A percentile compares a stretch with the other conserved stretches of the same genome.
Evolutionary conservation across 2,113 vertebrate species (phyloP).

Genomic region (Elanoides forficatus): DNA sequence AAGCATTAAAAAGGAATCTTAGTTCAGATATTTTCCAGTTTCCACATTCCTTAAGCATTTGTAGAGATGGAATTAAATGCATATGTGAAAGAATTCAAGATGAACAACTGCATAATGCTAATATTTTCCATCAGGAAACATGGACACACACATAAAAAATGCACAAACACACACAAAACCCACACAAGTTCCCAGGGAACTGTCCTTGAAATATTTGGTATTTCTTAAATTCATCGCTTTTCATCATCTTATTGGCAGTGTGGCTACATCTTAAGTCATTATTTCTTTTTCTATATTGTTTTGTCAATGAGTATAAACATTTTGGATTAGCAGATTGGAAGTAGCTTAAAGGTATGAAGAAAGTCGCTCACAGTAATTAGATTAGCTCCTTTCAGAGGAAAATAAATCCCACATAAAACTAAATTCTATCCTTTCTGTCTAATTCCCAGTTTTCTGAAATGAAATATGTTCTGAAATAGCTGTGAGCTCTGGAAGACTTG

Average conservation of each 20-base stretch:
- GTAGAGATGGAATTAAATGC: not conserved
- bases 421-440: not conserved
- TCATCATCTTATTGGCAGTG: not conserved
- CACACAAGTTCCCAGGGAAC: accelerated
- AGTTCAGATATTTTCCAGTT: not conserved
- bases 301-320: not conserved
- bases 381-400: not conserved
- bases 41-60: not conserved
- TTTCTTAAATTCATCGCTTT: not conserved
- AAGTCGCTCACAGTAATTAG: not conserved
- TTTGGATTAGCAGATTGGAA: not conserved
- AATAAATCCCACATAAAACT: not conserved
- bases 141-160: accelerated
- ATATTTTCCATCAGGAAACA: not conserved
- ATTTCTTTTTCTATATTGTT: not conserved
- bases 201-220: not conserved
- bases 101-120: not conserved
- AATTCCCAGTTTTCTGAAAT: not conserved
- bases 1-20: not conserved
- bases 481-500: not conserved
- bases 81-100: not conserved
- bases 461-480: not conserved
- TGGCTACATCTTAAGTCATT: not conserved
- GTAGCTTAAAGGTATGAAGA: not conserved
- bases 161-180: accelerated